Conservation (phyloP, 2,888 invertebrate species). For the Oconnorella tubifera region DNA sequence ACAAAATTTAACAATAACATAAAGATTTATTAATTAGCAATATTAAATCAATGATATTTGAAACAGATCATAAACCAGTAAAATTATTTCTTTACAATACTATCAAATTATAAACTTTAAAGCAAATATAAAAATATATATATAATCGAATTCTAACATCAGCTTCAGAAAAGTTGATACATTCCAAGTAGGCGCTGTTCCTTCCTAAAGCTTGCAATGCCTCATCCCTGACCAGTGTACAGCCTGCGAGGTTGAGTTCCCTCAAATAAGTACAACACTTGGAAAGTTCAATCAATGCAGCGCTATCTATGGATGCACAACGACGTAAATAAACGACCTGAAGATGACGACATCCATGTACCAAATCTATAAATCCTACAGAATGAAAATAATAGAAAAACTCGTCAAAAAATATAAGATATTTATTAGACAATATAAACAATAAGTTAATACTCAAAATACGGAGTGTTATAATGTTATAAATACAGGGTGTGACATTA, state of each 20-base stretch:
- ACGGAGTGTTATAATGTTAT: no score
- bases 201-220: not conserved
- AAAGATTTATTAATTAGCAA: no score
- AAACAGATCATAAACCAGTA: no score
- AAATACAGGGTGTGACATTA: no score
- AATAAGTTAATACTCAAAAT: no score
- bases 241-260: not conserved
- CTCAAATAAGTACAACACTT: not conserved
- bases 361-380: not conserved
- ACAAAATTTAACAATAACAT: no score
- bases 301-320: not conserved
- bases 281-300: not conserved
- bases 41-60: no score
- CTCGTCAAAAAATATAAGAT: no score
- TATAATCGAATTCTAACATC: not conserved
- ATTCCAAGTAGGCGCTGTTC: not conserved
- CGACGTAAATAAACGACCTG: not conserved
- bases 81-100: no score
- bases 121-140: not conserved
- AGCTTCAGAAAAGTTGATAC: not conserved
- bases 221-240: not conserved
- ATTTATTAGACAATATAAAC: no score
- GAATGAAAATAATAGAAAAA: no score
- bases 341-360: not conserved
- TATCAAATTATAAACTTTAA: no score